phyloP scores from a whole-genome alignment of 2,113 vertebrate genomes.

The Bufo gargarizans region DNA sequence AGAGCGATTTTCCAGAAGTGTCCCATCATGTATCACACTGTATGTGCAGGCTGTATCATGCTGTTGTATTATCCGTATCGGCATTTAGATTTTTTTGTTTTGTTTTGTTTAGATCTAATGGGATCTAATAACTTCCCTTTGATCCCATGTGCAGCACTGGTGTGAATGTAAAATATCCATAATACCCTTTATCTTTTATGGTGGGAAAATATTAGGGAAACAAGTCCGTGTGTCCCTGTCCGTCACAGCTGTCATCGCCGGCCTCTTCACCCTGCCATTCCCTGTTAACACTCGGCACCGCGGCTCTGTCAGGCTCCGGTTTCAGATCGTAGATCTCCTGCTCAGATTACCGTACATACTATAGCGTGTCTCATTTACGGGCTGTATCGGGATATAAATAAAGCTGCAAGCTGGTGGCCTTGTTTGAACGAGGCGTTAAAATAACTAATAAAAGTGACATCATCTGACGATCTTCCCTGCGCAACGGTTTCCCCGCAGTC shows the following conservation, averaged over 20 bases:
- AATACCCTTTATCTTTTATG: constrained; percentile 19
- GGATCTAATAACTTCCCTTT: background rate
- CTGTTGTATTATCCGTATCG: no score
- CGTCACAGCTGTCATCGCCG: constrained; percentile 48
- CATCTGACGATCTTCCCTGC: background rate
- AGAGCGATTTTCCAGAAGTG: no score
- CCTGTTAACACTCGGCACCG: constrained; percentile 50
- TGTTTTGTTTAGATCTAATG: background rate
- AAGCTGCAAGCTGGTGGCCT: constrained; percentile 16
- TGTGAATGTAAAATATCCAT: constrained; percentile 2
- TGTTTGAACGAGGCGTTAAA: constrained; percentile 9
- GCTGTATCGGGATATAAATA: constrained; percentile 46
- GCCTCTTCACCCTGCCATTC: constrained; percentile 18
- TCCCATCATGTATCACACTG: no score
- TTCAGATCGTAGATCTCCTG: constrained; percentile 39
- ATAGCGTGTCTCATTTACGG: constrained; percentile 42
- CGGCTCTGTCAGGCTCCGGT: constrained; percentile 28
- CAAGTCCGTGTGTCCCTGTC: constrained; percentile 41
- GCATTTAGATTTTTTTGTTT: background rate
- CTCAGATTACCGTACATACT: constrained; percentile 45
- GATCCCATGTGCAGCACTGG: background rate
- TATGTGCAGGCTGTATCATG: no score
- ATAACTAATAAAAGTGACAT: constrained; percentile 40
- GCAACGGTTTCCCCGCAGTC: background rate
- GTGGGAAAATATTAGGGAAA: constrained; percentile 40